Evolutionary conservation across 2,888 invertebrate species (phyloP).

Genomic region (Notodonta ziczac): DNA sequence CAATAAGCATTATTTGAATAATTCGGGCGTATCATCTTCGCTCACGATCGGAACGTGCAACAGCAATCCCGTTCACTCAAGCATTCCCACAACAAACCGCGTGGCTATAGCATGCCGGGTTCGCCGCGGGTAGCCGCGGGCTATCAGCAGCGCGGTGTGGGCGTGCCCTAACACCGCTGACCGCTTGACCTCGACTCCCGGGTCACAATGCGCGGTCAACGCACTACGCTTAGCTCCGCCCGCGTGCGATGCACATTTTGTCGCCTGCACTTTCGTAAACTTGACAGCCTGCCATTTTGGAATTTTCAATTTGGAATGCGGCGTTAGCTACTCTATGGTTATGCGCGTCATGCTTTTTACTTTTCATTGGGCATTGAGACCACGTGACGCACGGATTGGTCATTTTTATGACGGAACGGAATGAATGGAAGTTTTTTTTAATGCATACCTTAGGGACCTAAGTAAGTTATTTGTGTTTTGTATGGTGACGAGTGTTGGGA

Average conservation of each 20-base stretch:
- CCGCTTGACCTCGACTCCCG: conserved; percentile 76
- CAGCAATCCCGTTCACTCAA: conserved; percentile 42
- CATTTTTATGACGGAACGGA: too few relatives aligned
- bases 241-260: conserved; percentile 52
- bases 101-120: conserved; percentile 21
- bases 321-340: conserved; percentile 2
- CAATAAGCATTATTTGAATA: conserved; percentile 1
- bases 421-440: too few relatives aligned
- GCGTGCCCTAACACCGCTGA: conserved; percentile 66
- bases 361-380: not conserved
- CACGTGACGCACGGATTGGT: too few relatives aligned
- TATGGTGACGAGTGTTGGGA: too few relatives aligned
- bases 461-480: too few relatives aligned
- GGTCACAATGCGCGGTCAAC: conserved; percentile 69
- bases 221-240: conserved; percentile 53
- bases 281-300: conserved; percentile 52
- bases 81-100: conserved; percentile 41
- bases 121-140: conserved; percentile 42
- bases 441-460: too few relatives aligned
- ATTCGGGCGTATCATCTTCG: conserved; percentile 14
- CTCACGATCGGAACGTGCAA: conserved; percentile 28
- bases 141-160: conserved; percentile 52
- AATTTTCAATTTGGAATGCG: conserved; percentile 44
- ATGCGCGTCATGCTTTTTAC: conserved; percentile 1
- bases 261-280: conserved; percentile 62